Evolutionary conservation across 1,140 invertebrate species (phyloP).

Genomic region (Thaumetopoea pityocampa): DNA sequence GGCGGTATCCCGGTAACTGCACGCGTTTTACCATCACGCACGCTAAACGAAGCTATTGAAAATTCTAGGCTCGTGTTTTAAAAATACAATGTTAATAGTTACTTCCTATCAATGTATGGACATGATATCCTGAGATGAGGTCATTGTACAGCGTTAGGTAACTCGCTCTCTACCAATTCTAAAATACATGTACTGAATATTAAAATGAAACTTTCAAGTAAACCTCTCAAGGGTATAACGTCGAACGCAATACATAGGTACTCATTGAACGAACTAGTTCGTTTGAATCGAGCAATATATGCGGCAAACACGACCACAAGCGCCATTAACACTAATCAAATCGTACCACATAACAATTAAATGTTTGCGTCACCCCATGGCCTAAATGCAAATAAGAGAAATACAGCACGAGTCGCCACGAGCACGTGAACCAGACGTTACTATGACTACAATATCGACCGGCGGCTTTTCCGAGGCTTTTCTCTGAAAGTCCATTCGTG

Average conservation of each 20-base stretch:
- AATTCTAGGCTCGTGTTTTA: too few relatives aligned
- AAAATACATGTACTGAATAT: constrained; percentile 13
- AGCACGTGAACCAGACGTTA: constrained; percentile 67
- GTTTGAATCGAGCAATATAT: too few relatives aligned
- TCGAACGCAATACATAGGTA: neutral
- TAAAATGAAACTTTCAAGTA: constrained; percentile 17
- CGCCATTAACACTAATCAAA: constrained; percentile 20
- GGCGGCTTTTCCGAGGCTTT: constrained; percentile 67
- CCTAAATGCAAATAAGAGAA: constrained; percentile 70
- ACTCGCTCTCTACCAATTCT: neutral
- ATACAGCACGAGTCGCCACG: constrained; percentile 46
- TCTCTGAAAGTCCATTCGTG: constrained; percentile 65
- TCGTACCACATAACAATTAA: constrained; percentile 34
- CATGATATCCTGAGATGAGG: constrained; percentile 11
- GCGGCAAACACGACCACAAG: too few relatives aligned
- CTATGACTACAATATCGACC: constrained; percentile 70
- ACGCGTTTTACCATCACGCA: too few relatives aligned
- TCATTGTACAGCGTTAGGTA: constrained; percentile 11
- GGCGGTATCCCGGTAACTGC: too few relatives aligned
- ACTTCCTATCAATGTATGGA: neutral
- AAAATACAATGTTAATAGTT: too few relatives aligned
- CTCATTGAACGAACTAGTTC: neutral
- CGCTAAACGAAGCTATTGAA: too few relatives aligned
- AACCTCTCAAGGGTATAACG: constrained; percentile 7
- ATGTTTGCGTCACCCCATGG: constrained; percentile 42